These are phyloP conservation scores for Myiotriccus ornatus DNA, from an alignment of 2,797 vertebrate species.

Conservation along the genomic window DNA sequence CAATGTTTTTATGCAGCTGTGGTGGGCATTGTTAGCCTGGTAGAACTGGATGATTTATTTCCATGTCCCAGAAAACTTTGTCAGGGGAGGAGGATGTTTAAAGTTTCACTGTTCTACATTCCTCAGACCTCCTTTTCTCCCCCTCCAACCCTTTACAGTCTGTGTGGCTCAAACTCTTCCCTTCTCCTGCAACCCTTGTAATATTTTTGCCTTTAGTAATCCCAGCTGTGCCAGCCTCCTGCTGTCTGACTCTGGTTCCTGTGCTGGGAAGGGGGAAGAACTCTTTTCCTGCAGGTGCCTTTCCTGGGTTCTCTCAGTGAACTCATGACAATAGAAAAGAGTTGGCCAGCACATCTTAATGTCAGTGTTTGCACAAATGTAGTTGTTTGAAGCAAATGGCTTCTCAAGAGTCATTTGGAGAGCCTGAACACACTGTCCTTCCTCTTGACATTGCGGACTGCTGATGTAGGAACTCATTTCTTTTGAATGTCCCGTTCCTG, in stretches of 20 bases:
- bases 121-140: not conserved
- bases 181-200: not conserved
- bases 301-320: not conserved
- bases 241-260: not conserved
- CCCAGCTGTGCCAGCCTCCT: not conserved
- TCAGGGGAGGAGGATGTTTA: not conserved
- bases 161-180: not conserved
- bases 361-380: not conserved
- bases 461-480: not conserved
- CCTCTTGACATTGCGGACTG: not conserved
- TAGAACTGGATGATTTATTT: not conserved
- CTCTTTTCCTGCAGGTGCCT: not conserved
- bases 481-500: not conserved
- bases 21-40: not conserved
- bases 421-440: not conserved
- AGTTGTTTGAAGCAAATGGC: not conserved
- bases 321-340: not conserved
- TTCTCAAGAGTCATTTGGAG: not conserved
- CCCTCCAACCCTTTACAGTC: too few relatives aligned
- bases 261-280: not conserved
- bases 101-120: not conserved
- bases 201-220: not conserved
- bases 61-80: not conserved
- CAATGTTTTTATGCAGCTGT: not conserved
- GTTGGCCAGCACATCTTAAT: not conserved